These are phyloP conservation scores for Notodonta dromedarius DNA, from an alignment of 2,888 invertebrate species.

Conservation along the genomic window DNA sequence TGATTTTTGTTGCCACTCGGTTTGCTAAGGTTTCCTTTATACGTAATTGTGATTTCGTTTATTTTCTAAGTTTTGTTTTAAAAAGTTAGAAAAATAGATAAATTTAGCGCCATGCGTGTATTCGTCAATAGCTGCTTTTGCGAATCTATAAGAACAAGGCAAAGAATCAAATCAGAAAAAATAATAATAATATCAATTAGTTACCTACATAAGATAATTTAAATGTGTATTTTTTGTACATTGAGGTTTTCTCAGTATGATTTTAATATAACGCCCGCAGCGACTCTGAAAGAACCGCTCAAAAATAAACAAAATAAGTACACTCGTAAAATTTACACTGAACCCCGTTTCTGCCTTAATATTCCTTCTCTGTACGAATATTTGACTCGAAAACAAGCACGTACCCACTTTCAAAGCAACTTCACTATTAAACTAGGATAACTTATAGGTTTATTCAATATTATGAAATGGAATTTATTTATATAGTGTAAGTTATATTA, in stretches of 20 bases:
- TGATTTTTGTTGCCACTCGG: background rate
- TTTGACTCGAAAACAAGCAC: constrained; percentile 21
- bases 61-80: too few relatives aligned
- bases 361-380: constrained; percentile 12
- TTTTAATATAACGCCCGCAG: background rate
- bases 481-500: constrained; percentile 70
- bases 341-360: background rate
- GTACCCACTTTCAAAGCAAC: constrained; percentile 4
- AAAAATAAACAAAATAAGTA: background rate
- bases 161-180: too few relatives aligned
- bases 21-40: too few relatives aligned
- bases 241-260: background rate
- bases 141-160: too few relatives aligned
- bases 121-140: too few relatives aligned
- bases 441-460: constrained; percentile 54
- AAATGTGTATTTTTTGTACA: background rate
- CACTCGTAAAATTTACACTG: background rate
- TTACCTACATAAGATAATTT: background rate
- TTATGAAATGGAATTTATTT: constrained; percentile 64
- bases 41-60: too few relatives aligned
- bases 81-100: too few relatives aligned
- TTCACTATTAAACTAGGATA: constrained; percentile 31
- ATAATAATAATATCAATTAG: too few relatives aligned
- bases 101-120: too few relatives aligned
- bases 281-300: background rate